Evolutionary conservation across 2,888 invertebrate species (phyloP).

Genomic region (Chrysolina americana): DNA sequence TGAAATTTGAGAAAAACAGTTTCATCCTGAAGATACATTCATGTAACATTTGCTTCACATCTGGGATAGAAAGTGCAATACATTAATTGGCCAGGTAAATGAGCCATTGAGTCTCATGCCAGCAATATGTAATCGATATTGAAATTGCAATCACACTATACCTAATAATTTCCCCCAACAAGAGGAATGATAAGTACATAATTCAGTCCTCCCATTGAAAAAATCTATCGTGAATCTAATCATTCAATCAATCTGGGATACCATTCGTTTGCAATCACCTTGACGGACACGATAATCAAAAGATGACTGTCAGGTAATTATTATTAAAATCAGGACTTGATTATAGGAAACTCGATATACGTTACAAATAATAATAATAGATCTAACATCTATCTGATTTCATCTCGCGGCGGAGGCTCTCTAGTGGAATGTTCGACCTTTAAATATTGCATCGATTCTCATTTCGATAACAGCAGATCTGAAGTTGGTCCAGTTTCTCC

Average conservation of each 20-base stretch:
- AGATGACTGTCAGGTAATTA: constrained; percentile 4
- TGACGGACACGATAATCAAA: not conserved
- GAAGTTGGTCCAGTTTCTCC: too few relatives aligned
- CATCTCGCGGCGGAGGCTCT: not conserved
- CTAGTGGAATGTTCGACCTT: not conserved
- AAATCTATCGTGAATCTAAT: not conserved
- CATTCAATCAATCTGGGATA: not conserved
- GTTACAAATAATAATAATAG: not conserved
- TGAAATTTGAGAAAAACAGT: too few relatives aligned
- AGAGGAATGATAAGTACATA: not conserved
- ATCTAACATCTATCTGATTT: not conserved
- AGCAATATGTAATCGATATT: not conserved
- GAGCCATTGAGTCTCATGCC: not conserved
- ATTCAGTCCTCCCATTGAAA: not conserved
- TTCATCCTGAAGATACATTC: too few relatives aligned
- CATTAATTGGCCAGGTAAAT: too few relatives aligned
- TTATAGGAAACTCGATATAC: not conserved
- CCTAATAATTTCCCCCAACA: not conserved
- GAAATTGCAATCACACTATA: constrained; percentile 2
- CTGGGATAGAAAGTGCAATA: too few relatives aligned
- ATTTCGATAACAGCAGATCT: not conserved
- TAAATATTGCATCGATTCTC: not conserved
- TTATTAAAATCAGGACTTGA: not conserved
- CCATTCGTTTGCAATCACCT: not conserved
- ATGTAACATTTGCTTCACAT: too few relatives aligned